These are phyloP conservation scores for Cottus gobio DNA, from an alignment of 2,113 vertebrate genomes.

Conservation along the genomic window DNA sequence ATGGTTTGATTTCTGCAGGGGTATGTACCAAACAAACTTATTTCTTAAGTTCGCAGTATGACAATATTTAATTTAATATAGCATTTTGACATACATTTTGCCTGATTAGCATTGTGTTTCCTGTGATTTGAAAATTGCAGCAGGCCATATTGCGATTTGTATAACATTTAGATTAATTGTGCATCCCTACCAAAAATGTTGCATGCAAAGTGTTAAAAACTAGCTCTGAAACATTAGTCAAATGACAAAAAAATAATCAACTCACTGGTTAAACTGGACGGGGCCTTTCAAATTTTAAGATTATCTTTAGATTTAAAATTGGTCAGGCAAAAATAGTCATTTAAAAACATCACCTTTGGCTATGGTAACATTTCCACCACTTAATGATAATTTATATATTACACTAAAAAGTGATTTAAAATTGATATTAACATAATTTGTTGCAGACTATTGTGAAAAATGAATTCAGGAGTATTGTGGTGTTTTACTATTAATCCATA, in stretches of 20 bases:
- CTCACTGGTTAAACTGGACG: background rate
- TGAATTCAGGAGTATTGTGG: background rate
- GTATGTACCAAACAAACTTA: background rate
- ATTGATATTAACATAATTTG: background rate
- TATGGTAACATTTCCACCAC: background rate
- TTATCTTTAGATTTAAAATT: background rate
- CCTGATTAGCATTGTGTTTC: background rate
- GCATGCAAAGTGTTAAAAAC: too few relatives aligned
- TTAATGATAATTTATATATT: background rate
- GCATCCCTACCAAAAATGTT: background rate
- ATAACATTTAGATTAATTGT: background rate
- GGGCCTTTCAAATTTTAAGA: background rate
- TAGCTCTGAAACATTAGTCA: too few relatives aligned
- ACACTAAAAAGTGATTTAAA: background rate
- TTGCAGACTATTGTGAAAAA: background rate
- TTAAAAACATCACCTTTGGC: background rate
- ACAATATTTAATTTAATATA: background rate
- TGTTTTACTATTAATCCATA: background rate
- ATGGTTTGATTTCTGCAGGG: background rate
- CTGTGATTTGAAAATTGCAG: background rate
- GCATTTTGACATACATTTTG: background rate
- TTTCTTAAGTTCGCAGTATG: background rate
- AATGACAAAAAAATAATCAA: too few relatives aligned
- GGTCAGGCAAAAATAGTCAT: background rate
- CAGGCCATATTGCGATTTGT: background rate